A percentile compares a stretch with the other conserved stretches of the same genome.
These are phyloP conservation scores for Bungarus multicinctus DNA, from an alignment of 2,113 vertebrate species.

Conservation along the genomic window DNA sequence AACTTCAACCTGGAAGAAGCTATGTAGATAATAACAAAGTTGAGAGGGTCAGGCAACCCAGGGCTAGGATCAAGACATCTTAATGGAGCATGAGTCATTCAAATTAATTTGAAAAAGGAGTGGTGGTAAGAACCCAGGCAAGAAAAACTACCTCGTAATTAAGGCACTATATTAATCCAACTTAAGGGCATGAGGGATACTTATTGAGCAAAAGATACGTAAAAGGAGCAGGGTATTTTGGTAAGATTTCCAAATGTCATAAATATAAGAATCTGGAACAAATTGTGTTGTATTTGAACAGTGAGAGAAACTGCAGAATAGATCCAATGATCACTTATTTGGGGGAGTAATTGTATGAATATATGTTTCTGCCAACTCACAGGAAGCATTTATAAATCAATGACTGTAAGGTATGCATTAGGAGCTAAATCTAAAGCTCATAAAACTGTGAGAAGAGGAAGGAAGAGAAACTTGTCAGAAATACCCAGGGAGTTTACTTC, in stretches of 20 bases:
- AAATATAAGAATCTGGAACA: not conserved
- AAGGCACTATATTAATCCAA: not conserved
- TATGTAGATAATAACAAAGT: not conserved
- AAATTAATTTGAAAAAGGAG: not conserved
- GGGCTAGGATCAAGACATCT: not conserved
- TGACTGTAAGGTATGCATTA: not conserved
- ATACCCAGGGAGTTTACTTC: not conserved
- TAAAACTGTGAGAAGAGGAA: not conserved
- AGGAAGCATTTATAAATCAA: not conserved
- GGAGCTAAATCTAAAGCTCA: not conserved
- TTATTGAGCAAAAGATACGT: not conserved
- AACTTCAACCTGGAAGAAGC: not conserved
- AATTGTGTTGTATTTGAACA: not conserved
- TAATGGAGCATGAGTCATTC: not conserved
- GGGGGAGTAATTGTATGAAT: not conserved
- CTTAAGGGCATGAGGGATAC: not conserved
- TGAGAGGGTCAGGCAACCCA: not conserved
- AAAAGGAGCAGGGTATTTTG: not conserved
- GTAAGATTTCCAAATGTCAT: not conserved
- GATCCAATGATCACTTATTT: not conserved
- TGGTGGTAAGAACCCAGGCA: not conserved
- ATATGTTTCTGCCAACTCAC: not conserved
- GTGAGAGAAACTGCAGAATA: not conserved
- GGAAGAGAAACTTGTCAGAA: not conserved
- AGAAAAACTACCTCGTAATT: not conserved